Evolutionary conservation across 2,113 vertebrate species (phyloP), one percentile per base, ranked within the genome.

Genomic region (Cepphus grylle): DNA sequence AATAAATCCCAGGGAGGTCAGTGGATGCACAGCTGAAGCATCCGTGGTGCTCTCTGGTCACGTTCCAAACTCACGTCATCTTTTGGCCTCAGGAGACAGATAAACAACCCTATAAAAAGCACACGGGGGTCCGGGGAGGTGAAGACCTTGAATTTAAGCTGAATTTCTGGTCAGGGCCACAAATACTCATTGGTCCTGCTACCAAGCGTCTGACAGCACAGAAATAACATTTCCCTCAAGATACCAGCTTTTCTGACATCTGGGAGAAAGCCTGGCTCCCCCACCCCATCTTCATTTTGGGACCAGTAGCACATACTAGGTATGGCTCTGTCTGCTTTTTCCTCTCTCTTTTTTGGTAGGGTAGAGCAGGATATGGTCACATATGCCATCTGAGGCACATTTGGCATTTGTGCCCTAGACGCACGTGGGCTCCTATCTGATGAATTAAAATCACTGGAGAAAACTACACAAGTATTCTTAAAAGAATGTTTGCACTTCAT

Each of bases 41-140:
- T 95, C 87, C 3, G 0, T 84, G 65, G 70, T 94, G 66, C 78
- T 93, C 17, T 82, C 78, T 94, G 94, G 91, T 97, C 74, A 83
- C 7, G 6, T 96, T 97, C 91, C 87, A 97, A 95, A 81, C 58
- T 49, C 14, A 1, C 87, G 94, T 81, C 7, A 1, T 88, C 71
- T 90, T 94, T 83, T 8, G 7, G 74, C 91, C 74, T 95, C 87
- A 63, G 38, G 81, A 94, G 87, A 87, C 2, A 14, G 49, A 95
- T 77, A 89, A 95, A 91, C 78, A 94, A 42, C 63, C 56, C 87
- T 97, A 96, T 94, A 96, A 97, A 96, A 96, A 94, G 96, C 63
- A 86, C 38, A 74, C 1, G 20, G 90, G 90, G 63, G 76, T 90
- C 63, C 81, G 90, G 79, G 87, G 94, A 94, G 84, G 29, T 38